These are phyloP conservation scores for Lycaon pictus DNA, from an alignment of 2,113 vertebrate species.

Conservation along the genomic window DNA sequence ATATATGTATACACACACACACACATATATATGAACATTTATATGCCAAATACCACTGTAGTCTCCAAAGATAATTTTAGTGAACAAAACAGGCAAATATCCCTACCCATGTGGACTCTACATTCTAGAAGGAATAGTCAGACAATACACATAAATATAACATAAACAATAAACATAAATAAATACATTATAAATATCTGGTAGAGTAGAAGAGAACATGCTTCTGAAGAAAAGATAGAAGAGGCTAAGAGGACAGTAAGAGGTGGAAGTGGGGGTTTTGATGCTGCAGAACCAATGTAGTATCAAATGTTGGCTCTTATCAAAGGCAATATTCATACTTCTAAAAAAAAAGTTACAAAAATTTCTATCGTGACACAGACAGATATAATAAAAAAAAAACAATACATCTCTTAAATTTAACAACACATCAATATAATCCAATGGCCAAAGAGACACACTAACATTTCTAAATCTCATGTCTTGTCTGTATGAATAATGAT, in stretches of 20 bases:
- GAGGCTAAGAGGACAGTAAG: too few species aligned
- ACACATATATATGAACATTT: not conserved
- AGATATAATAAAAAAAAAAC: not conserved
- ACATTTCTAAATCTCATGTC: not conserved
- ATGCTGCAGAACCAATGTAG: not conserved
- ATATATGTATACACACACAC: too few species aligned
- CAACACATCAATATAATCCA: not conserved
- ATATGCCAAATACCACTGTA: not conserved
- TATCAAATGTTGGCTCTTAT: not conserved
- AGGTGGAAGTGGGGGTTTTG: not conserved
- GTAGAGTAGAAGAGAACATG: not conserved
- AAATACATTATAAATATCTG: not conserved
- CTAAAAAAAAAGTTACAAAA: slow-evolving; percentile 27
- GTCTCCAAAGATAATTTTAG: not conserved
- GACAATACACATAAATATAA: not conserved
- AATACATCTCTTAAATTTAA: slow-evolving; percentile 8
- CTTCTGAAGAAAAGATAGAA: not conserved
- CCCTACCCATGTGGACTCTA: not conserved
- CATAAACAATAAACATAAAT: not conserved
- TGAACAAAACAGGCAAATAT: not conserved
- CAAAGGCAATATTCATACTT: slow-evolving; percentile 12
- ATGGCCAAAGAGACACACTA: slow-evolving; percentile 37
- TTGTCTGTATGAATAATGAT: slow-evolving; percentile 33
- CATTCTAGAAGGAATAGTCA: not conserved
- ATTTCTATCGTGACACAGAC: not conserved